Base-by-base conservation (phyloP, 1,140 invertebrate species). In the Zaprionus gabonicus region DNA sequence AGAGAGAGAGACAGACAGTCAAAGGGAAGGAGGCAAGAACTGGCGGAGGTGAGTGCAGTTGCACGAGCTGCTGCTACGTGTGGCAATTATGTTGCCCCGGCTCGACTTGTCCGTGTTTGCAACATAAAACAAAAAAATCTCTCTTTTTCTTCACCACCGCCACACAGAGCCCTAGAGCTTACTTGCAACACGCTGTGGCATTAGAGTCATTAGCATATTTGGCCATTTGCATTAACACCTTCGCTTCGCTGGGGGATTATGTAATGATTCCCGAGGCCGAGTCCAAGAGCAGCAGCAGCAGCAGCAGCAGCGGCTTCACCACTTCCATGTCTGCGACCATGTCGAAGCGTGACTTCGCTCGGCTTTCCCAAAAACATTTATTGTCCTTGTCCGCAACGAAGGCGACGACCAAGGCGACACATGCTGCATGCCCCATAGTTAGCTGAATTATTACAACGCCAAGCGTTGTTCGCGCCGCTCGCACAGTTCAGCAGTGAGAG, bases 181-280 rank as follows among this genome's bases (percentile, higher is more conserved):
- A 69, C 67, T 60, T 41, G 77, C 60, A 81, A 56, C 77, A 28
- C 36, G 58, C 13, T 23, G 25, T 2, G 28, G 68, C 67, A 65
- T 71, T 83, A 78, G 71, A 74, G 71, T 88, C 90, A 91, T 91
- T 91, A 91, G 90, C 90, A 91, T 91, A 91, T 91, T 91, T 87
- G 76, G 80, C 69, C 78, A 91, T 91, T 91, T 91, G 88, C 88
- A 91, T 91, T 91, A 91, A 91, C 88, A 91, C 88, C 88, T 91
- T 83, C 70, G 67, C 88, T 82, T 85, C 74, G 71, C 88, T 80
- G 77, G 67, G 79, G 72, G 67, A 79, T 91, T 90, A 90, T 90
- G 86, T 90, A 90, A 90, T 90, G 28, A 6, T 34, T 64, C 6
- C 17, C n/a, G n/a, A 41, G 34, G 31, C 44, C 41, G 17, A 46